A percentile compares a stretch with the other conserved stretches of the same genome.
Conservation (phyloP, 2,113 vertebrate species). For the Heterotilapia buettikoferi region DNA sequence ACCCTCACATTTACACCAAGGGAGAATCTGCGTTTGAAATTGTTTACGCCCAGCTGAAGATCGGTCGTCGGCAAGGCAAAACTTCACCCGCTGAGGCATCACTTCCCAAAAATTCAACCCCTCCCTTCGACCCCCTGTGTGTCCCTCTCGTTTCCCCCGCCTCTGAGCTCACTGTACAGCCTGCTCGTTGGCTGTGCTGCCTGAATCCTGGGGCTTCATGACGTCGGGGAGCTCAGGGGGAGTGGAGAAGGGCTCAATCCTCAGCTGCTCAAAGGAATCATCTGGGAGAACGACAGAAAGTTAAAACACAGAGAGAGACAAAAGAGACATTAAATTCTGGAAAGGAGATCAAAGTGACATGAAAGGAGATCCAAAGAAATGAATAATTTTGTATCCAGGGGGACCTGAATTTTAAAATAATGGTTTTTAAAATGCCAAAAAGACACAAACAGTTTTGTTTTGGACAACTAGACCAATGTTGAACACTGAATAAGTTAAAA, state of each 20-base stretch:
- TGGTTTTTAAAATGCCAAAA: not conserved
- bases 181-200: conserved; percentile 86
- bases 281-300: conserved; percentile 58
- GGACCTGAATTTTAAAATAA: not conserved
- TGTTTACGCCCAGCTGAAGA: conserved; percentile 38
- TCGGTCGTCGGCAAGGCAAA: conserved; percentile 9
- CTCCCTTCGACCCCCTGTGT: not conserved
- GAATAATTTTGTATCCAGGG: fast-evolving
- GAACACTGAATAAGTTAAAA: not conserved
- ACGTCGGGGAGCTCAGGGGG: conserved; percentile 89
- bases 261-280: conserved; percentile 82
- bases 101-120: conserved; percentile 33
- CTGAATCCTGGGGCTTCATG: conserved; percentile 90
- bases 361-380: not conserved
- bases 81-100: conserved; percentile 17
- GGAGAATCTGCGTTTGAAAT: conserved; percentile 27
- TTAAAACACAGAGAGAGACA: not conserved
- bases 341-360: not conserved
- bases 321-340: not conserved
- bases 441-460: not conserved
- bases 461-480: not conserved
- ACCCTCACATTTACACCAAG: conserved; percentile 27
- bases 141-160: not conserved
- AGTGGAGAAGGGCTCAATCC: conserved; percentile 85
- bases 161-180: conserved; percentile 80